A percentile compares a stretch with the other conserved stretches of the same genome.
Evolutionary conservation across 64 coral and sea anemone species (phyloP).

Genomic region (Cladopsammia gracilis): DNA sequence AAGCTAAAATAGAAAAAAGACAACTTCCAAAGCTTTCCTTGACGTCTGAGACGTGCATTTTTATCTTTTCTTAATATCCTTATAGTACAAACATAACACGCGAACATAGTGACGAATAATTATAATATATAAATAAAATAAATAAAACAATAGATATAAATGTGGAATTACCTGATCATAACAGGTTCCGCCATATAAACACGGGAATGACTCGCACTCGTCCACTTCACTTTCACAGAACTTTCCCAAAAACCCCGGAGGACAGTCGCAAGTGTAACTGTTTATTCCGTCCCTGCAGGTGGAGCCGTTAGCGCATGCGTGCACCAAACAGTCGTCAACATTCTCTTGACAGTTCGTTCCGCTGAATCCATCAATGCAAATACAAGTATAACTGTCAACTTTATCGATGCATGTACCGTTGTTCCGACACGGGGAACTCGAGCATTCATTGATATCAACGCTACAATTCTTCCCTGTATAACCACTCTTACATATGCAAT

Average conservation of each 20-base stretch:
- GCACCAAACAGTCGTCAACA: constrained; percentile 2
- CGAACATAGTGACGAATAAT: too few relatives aligned
- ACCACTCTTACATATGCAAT: constrained; percentile 14
- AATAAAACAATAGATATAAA: too few relatives aligned
- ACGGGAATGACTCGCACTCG: constrained; percentile 62
- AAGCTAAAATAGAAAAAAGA: too few relatives aligned
- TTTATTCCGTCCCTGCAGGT: constrained; percentile 20
- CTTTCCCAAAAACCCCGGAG: constrained; percentile 6
- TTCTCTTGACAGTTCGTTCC: background rate
- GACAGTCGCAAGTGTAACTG: constrained; percentile 20
- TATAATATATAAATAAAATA: too few relatives aligned
- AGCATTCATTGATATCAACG: constrained; percentile 36
- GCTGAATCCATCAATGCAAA: constrained; percentile 31
- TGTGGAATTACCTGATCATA: constrained; percentile 2
- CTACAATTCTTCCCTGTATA: constrained; percentile 35
- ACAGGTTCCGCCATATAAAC: constrained; percentile 60
- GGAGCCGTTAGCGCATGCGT: background rate
- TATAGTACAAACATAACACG: too few relatives aligned
- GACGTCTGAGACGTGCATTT: too few relatives aligned
- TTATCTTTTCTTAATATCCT: too few relatives aligned
- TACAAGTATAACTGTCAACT: constrained; percentile 10
- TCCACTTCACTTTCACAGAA: constrained; percentile 12
- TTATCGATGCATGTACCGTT: constrained; percentile 29
- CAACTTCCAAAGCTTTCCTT: too few relatives aligned
- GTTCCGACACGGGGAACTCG: constrained; percentile 3